Base-by-base conservation (phyloP, 2,888 invertebrate genomes). In the Lasioglossum calceatum region DNA sequence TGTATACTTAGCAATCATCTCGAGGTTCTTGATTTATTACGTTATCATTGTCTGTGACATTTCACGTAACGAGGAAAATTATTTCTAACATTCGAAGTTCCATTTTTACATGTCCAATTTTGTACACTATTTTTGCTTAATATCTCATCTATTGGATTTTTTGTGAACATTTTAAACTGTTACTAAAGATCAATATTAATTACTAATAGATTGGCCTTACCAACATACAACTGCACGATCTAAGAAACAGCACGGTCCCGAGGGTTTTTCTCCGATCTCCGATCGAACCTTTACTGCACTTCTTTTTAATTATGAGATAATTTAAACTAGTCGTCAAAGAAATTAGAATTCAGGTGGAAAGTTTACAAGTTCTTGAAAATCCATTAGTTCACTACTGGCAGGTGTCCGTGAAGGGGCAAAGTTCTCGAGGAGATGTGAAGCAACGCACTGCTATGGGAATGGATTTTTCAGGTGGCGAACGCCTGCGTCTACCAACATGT, bases 1-100 rank as follows among this genome's bases (percentile, higher is more conserved):
- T 67, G 64, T 23, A 16, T 32, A 64, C 67, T n/a, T 39, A 58
- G 70, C 83, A 44, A 32, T 42, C 47, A 78, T 78, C 27, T 50
- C 39, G 16, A 39, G 50, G 50, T 44, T 67, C 44, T 14, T 50
- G 50, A 71, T n/a, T 42, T 47, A 47, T 54, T 73, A 71, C 73
- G 39, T 16, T 27, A 67, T 67, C 64, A 32, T 32, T n/a, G 73
- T 42, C 23, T 72, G 14, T 70, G 23, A 78, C 64, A 44, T 50
- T 23, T 54, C 61, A 61, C 64, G 75, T 36, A 47, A 39, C 61
- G 47, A 4, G 39, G 16, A 19, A 12, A 44, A 44, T 5, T 16
- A 14, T 19, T 50, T 27, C 73, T 32, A 73, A 19, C 23, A 12
- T 50, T 50, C 47, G 8, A 16, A 32, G 7, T 54, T 47, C 44